Base-by-base conservation (phyloP, 2,888 invertebrate genomes). In the Himalopsyche anomala region DNA sequence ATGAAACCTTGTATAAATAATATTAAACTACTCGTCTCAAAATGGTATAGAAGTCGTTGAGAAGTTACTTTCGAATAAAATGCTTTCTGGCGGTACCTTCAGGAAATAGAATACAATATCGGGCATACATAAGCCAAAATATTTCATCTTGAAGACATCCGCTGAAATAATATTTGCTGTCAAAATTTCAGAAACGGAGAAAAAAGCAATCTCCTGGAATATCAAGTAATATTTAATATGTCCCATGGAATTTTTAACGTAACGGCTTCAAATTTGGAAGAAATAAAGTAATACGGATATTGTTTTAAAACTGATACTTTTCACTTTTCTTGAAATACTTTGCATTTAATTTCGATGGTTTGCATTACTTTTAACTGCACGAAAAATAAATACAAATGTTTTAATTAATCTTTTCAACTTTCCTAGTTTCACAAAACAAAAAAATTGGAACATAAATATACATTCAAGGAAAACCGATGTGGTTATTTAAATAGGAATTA, bases 141-240 rank as follows among this genome's bases (percentile, higher is more conserved):
- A 62, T 62, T 62, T 62, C 62, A 62, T 62, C 62, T 62, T 62
- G 62, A 19, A 62, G 28, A 62, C 62, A 62, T 62, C 62, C 62
- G 62, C 28, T 19, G 62, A 62, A 62, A 62, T 62, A 62, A 62
- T 19, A 62, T 62, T 62, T 62, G 19, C 62, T 62, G 62, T 62
- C 62, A 62, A 62, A 62, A 62, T 62, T 62, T 62, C 62, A 62
- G 62, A 62, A 62, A 62, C 28, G 62, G 19, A 62, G 62, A 62
- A 62, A 62, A 62, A 62, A 62, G 62, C 62, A 62, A 62, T 62
- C 62, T 62, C 62, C 62, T 62, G 19, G 28, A 62, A 62, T 62
- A 62, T 62, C 62, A 62, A 62, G 62, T 62, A 62, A 62, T 19
- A 28, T 62, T 62, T 62, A 62, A 62, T 62, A 62, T 62, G n/a